Evolutionary conservation across 2,888 invertebrate species (phyloP).

Genomic region (Latrodectus elegans): DNA sequence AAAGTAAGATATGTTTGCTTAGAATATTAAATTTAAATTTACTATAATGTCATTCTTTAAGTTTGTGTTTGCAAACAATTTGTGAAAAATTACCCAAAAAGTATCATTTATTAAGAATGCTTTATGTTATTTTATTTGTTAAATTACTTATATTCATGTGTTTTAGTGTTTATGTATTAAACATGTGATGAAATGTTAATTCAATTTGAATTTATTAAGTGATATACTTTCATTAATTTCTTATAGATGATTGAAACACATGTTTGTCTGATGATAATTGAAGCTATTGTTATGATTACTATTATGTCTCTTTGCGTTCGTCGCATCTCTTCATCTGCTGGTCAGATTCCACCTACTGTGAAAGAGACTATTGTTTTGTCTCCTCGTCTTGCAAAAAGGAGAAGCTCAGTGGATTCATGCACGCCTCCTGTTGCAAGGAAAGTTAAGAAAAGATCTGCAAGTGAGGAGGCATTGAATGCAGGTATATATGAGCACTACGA

Average conservation of each 20-base stretch:
- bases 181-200: too few species aligned
- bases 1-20: too few species aligned
- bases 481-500: slow-evolving; percentile 61
- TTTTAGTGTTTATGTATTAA: too few species aligned
- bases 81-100: too few species aligned
- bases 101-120: too few species aligned
- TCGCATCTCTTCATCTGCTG: slow-evolving; percentile 37
- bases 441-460: slow-evolving; percentile 57
- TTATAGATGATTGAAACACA: slow-evolving; percentile 73
- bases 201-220: too few species aligned
- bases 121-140: too few species aligned
- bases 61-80: too few species aligned
- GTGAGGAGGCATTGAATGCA: slow-evolving; percentile 60
- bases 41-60: too few species aligned
- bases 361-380: slow-evolving; percentile 16
- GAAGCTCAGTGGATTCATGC: slow-evolving; percentile 54
- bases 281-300: slow-evolving; percentile 74
- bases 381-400: slow-evolving; percentile 57
- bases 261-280: slow-evolving; percentile 73
- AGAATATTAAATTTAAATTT: too few species aligned
- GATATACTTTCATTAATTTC: neutral
- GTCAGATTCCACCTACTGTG: slow-evolving; percentile 9
- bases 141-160: too few species aligned
- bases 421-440: slow-evolving; percentile 49
- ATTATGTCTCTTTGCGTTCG: slow-evolving; percentile 73